Evolutionary conservation across 2,797 vertebrate species (phyloP), one percentile per base, ranked within the genome.

Genomic region (Hyperoplus immaculatus): DNA sequence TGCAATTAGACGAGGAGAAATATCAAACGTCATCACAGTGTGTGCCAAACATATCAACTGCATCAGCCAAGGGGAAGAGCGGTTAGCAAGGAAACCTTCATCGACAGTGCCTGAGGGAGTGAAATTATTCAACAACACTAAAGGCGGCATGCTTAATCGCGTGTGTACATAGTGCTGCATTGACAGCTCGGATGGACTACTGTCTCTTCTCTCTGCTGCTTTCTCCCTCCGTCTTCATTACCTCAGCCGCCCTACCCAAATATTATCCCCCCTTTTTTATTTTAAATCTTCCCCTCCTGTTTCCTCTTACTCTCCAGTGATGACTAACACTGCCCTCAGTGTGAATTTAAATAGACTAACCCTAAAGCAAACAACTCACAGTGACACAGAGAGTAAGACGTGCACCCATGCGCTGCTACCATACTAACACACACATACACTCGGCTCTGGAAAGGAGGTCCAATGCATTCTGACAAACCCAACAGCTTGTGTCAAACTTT

Each of bases 251-350:
- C 57, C 61, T 55, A 10, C 3, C 57, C 60, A 50, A 15, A 11
- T 55, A 14, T 58, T 66, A 68, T 65, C n/a, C 43, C 53, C 8
- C 14, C 43, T 69, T 68, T 67, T 59, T 41, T 59, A 68, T 56
- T 29, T 29, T 77, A 67, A 84, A 80, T 82, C 60, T 57, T 46
- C 53, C 77, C 64, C 83, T 64, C 51, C 62, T 53, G 69, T 54
- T 79, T 59, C 47, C 69, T 63, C 76, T 46, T 77, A 53, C 51
- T 91, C 72, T 71, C 61, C 77, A 68, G 63, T 64, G 57, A 84
- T 93, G 92, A 94, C 89, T 93, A 93, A 94, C 78, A 7, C 86
- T 74, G 88, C 92, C 88, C 81, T 92, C 88, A 87, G 92, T 86
- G 80, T 68, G 89, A 87, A 91, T 94, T 88, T 92, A 92, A 94